Evolutionary conservation across 2,888 invertebrate genomes (phyloP), one percentile per base, ranked within the genome.

Genomic region (Yponomeuta evonymella): DNA sequence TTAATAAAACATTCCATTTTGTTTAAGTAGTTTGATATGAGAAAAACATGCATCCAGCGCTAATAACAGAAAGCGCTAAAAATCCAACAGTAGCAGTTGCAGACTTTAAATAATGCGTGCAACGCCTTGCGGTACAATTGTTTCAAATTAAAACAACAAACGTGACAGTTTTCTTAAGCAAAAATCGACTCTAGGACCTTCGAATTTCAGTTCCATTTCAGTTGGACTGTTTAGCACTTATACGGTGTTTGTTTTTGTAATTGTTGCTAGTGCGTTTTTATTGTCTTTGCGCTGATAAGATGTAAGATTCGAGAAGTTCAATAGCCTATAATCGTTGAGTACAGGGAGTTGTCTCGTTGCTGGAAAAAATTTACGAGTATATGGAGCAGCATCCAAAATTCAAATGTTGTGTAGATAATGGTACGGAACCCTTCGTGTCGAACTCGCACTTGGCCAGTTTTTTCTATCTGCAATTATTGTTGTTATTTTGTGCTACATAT

Each of bases 211-310:
- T 23, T 6, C 10, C 0, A 48, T 62, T 67, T 67, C 15, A 68
- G 23, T 51, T 48, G 23, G 29, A n/a, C 63, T 5, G 30, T 11
- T 29, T 2, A 33, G 43, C 10, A 15, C 4, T 62, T 70, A 63
- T 6, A 48, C 30, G n/a, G 23, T 43, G 48, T 67, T 70, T 67
- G 63, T 36, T 67, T 64, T 67, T 62, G 67, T 70, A 70, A 72
- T 72, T 72, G 70, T 70, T 70, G 36, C 33, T 67, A 72, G 66
- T 72, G 72, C 70, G 70, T 70, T 72, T 51, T 72, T 72, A 72
- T 72, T 71, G 71, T 71, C 58, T 65, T 69, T 15, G 33, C 70
- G 72, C 70, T 70, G 72, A 72, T 72, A 70, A 70, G 70, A 70
- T 70, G 67, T 62, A 29, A 58, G 71, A 71, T 72, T 72, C 67